Evolutionary conservation across 2,113 vertebrate species (phyloP), one percentile per base, ranked within the genome.

Genomic region (Dendrocopos noguchii): DNA sequence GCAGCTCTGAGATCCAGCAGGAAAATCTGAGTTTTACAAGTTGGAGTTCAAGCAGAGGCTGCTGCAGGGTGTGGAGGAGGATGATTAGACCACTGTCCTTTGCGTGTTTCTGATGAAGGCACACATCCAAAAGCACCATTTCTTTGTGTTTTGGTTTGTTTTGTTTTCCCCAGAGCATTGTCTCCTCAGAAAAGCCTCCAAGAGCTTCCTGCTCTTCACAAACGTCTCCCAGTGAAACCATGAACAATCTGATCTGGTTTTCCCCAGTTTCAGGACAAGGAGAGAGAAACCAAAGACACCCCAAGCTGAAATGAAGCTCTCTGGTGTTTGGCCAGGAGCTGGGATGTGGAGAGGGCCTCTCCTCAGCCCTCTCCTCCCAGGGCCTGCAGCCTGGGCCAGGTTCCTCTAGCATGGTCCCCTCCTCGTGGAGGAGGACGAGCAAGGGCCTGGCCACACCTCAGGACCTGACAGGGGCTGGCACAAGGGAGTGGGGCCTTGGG

Each of bases 161-260:
- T 31, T 20, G 14, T 2, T 17, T 10, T n/a, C 42, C 6, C 42
- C 42, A 44, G 42, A 44, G 42, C 15, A 15, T 7, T 46, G 33
- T 25, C 11, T 19, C n/a, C 29, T 10, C 31, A 9, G 31, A 21
- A 25, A 39, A 47, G 12, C 44, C 27, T 2, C 1, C 2, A 6
- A 2, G 16, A 13, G 28, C n/a, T 1, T 0, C 18, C n/a, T 2
- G 34, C 44, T 25, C 78, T 19, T 55, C 33, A 6, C 12, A 33
- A 33, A 10, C 0, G 1, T 7, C 21, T 66, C 21, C 29, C 25
- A 24, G 36, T 1, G 1, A 61, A 66, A 61, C 4, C 8, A 31
- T 1, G 0, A 22, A 19, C 0, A 4, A 33, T 13, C 3, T 0
- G 36, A 25, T 12, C 28, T 1, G 0, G 3, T 3, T 12, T 9